Percentiles rank a stretch among this genome's conserved stretches.
phyloP scores from a whole-genome alignment of 2,113 vertebrate genomes.

The Leptodactylus fuscus region DNA sequence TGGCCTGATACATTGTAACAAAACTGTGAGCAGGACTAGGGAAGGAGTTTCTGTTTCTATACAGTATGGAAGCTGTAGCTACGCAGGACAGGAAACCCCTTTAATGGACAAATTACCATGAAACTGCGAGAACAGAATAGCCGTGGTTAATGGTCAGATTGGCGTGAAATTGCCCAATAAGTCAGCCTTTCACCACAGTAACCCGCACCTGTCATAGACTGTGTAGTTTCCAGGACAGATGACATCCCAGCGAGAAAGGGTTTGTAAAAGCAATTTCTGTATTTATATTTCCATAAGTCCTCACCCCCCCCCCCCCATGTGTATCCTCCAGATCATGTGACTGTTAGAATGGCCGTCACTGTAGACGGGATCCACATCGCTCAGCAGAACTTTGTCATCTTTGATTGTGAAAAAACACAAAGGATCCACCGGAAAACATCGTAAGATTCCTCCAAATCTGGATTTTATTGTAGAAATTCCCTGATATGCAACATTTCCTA shows the following conservation, averaged over 20 bases:
- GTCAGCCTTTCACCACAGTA: not conserved
- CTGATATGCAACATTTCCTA: not conserved
- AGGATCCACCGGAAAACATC: conserved; percentile 81
- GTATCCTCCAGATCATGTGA: conserved; percentile 82
- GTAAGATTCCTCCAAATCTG: conserved; percentile 74
- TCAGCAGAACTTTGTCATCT: conserved; percentile 88
- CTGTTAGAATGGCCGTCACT: conserved; percentile 81
- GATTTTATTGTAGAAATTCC: not conserved
- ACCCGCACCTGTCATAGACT: not conserved
- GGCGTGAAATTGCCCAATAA: conserved; percentile 8
- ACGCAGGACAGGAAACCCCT: not conserved
- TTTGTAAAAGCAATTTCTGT: not conserved
- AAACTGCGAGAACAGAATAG: not conserved
- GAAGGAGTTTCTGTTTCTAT: too few species aligned
- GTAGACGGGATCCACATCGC: conserved; percentile 87
- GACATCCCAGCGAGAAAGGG: not conserved
- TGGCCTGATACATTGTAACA: too few species aligned
- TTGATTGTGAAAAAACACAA: conserved; percentile 87
- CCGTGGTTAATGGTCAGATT: not conserved
- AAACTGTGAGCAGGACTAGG: too few species aligned
- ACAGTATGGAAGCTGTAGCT: not conserved
- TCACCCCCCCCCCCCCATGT: not conserved
- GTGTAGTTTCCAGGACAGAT: not conserved
- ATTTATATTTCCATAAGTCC: not conserved
- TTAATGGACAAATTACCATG: not conserved